Base-by-base conservation (phyloP, 2,797 vertebrate species). In the Amblyopsis hoosieri region DNA sequence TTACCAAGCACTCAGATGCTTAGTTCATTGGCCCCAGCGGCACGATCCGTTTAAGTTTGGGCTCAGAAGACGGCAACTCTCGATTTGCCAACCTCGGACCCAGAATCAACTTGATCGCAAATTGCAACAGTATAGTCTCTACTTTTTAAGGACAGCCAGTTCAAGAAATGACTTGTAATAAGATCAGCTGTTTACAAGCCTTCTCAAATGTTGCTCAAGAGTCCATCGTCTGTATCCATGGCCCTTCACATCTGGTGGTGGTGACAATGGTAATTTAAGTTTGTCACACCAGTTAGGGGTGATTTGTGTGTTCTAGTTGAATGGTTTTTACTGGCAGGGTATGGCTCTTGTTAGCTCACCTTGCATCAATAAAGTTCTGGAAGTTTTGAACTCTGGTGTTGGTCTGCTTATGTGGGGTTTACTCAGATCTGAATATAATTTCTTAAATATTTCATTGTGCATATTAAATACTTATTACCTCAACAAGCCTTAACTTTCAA, bases 341-440 rank as follows among this genome's bases (percentile, higher is more conserved):
- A 60, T 67, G 78, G 71, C 69, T 84, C 61, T 71, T 79, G 70
- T 86, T 72, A 80, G 67, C 66, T 79, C 72, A 80, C 66, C 65
- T 73, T 15, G 62, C 73, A 83, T 82, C 82, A 91, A 89, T 91
- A 92, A 92, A 90, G 77, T 74, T 87, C 78, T 86, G 84, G 80
- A 90, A 79, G 80, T 86, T 90, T 90, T 88, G 74, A 89, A 69
- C 72, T 72, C 69, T 66, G 17, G 54, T 14, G 66, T 6, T 59
- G 84, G 50, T 71, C 56, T 76, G 57, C 83, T 49, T 7, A 10
- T 12, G 53, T 47, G 14, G 14, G 15, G 13, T 54, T 55, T 23
- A 12, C 23, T 23, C 46, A 12, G 46, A 48, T 12, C n/a, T n/a
- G 9, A 48, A 48, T n/a, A 12, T 3, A 1, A 12, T 37, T 37